phyloP scores from a whole-genome alignment of 2,888 invertebrate species.

The Ommatoiulus sabulosus region DNA sequence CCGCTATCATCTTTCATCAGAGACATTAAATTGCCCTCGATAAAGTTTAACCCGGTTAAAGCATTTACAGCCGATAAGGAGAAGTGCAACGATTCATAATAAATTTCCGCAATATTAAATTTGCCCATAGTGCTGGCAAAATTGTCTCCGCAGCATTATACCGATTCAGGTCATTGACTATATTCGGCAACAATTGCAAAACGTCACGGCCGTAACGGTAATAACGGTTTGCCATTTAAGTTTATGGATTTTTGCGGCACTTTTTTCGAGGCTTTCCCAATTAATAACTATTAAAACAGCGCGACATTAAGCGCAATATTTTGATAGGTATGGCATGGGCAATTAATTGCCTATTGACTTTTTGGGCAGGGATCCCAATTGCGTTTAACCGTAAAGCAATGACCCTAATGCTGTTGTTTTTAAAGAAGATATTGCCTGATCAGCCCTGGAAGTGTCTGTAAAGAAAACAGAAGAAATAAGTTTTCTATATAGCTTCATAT shows the following conservation, averaged over 20 bases:
- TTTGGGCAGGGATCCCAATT: neutral
- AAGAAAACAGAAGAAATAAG: too few species aligned
- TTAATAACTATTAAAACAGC: constrained; percentile 2
- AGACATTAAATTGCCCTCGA: neutral
- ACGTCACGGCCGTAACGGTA: neutral
- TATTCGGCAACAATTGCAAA: constrained; percentile 1
- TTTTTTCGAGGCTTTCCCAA: neutral
- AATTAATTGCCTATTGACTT: neutral
- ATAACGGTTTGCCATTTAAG: neutral
- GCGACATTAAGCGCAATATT: neutral
- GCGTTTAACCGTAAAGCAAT: neutral
- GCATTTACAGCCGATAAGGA: neutral
- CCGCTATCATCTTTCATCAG: neutral
- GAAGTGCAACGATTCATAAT: neutral
- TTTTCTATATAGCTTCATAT: neutral
- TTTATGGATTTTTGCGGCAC: constrained; percentile 13
- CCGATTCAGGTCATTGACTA: constrained; percentile 11
- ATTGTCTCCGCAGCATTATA: neutral
- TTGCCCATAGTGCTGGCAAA: neutral
- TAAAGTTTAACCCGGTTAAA: constrained; percentile 16
- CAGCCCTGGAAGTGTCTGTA: neutral
- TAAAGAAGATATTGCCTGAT: neutral
- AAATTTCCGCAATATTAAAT: neutral
- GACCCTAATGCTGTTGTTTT: neutral
- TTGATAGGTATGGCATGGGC: neutral